Evolutionary conservation across 2,797 vertebrate species (phyloP).

Genomic region (Acrossocheilus fasciatus): DNA sequence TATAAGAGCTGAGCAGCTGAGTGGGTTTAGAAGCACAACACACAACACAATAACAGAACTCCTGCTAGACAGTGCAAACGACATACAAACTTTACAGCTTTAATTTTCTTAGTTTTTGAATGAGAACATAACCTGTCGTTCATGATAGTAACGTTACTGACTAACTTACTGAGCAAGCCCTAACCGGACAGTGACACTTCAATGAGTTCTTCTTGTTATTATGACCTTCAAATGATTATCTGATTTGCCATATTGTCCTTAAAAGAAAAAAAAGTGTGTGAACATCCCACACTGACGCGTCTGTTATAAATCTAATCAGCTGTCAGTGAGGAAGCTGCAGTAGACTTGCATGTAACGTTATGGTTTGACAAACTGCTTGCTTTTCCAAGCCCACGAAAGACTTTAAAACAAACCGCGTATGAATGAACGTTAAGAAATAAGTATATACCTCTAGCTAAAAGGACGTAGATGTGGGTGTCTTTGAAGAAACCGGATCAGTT

Average conservation of each 20-base stretch:
- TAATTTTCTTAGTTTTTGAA: not conserved
- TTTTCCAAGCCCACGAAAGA: not conserved
- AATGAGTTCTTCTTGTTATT: not conserved
- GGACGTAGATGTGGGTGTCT: conserved; percentile 7
- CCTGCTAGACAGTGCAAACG: not conserved
- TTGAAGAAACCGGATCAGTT: not conserved
- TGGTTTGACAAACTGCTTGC: not conserved
- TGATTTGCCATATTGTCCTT: not conserved
- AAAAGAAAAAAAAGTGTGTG: not conserved
- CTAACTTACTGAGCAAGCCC: not conserved
- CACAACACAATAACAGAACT: not conserved
- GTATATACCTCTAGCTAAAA: conserved; percentile 51
- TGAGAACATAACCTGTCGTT: not conserved
- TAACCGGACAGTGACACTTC: not conserved
- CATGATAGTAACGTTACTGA: not conserved
- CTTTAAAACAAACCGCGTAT: not conserved
- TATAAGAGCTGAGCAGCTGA: not conserved
- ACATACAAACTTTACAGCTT: not conserved
- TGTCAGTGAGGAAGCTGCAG: conserved; percentile 9
- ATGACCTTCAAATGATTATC: not conserved
- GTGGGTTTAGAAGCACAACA: not conserved
- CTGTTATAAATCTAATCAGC: not conserved
- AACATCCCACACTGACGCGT: not conserved
- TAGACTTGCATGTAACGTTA: not conserved
- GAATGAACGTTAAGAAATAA: not conserved